Evolutionary conservation across 2,113 vertebrate genomes (phyloP).

Genomic region (Esox niger): DNA sequence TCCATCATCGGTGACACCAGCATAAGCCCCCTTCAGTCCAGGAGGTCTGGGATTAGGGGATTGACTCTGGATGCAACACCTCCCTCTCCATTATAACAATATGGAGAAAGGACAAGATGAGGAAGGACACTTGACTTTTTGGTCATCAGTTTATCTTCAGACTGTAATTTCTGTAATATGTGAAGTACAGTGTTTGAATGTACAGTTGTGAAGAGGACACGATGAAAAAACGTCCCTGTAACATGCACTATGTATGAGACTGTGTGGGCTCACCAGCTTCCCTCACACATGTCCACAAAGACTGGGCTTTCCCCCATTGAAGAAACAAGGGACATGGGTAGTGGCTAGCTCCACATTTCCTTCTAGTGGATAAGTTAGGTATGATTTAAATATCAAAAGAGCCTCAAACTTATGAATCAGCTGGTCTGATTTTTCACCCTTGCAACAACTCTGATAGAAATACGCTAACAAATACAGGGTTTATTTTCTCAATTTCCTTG

Average conservation of each 20-base stretch:
- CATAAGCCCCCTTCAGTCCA: slow-evolving; percentile 26
- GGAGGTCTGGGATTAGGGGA: neutral
- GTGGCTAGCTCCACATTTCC: slow-evolving; percentile 22
- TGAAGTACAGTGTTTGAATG: neutral
- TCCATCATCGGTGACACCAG: slow-evolving; percentile 26
- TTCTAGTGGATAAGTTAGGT: slow-evolving; percentile 50
- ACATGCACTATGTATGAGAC: neutral
- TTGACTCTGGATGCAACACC: neutral
- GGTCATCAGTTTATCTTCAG: neutral
- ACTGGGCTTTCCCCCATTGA: neutral
- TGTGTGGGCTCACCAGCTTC: neutral
- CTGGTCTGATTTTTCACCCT: slow-evolving; percentile 64
- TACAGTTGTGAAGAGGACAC: neutral
- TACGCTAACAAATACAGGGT: slow-evolving; percentile 34
- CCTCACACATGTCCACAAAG: neutral
- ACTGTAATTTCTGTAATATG: neutral
- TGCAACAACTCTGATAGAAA: slow-evolving; percentile 27
- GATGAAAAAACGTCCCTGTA: neutral
- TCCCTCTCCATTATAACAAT: neutral
- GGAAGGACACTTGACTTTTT: neutral
- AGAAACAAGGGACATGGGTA: neutral
- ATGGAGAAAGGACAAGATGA: neutral
- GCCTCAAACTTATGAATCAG: slow-evolving; percentile 53
- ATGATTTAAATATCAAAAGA: neutral
- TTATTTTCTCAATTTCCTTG: neutral